Evolutionary conservation across 2,113 vertebrate species (phyloP).

Genomic region (Phrynosoma platyrhinos): DNA sequence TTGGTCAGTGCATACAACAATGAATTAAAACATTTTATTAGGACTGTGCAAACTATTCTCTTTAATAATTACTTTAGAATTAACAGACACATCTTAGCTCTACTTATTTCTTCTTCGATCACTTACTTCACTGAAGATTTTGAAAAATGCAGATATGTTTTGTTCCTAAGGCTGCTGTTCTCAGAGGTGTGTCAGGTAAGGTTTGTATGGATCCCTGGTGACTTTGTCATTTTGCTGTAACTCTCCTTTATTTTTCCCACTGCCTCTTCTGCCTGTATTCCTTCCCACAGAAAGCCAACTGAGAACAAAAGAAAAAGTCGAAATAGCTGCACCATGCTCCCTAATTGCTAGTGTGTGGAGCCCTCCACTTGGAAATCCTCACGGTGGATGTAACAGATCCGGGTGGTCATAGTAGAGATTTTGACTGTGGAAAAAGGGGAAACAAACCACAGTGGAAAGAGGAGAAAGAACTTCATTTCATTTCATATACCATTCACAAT

Average conservation of each 20-base stretch:
- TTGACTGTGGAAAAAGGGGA: neutral
- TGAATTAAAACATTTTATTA: slow-evolving; percentile 35
- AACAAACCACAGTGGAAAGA: neutral
- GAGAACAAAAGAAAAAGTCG: too few relatives aligned
- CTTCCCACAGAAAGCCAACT: too few relatives aligned
- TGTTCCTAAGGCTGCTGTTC: neutral
- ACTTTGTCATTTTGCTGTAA: neutral
- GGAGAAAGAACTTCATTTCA: too few relatives aligned
- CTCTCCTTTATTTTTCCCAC: neutral
- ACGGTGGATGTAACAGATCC: neutral
- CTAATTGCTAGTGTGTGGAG: neutral
- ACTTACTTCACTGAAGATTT: neutral
- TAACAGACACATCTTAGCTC: neutral
- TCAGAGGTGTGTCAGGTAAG: neutral
- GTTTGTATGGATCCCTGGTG: neutral
- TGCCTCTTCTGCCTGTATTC: neutral
- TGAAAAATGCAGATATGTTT: neutral
- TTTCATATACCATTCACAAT: too few relatives aligned
- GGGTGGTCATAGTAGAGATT: neutral
- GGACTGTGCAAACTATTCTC: neutral
- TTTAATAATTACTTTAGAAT: slow-evolving; percentile 1
- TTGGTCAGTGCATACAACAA: slow-evolving; percentile 32
- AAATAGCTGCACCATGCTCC: neutral
- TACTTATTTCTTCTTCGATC: too few relatives aligned
- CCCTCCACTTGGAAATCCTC: neutral